A percentile compares a stretch with the other conserved stretches of the same genome.
Evolutionary conservation across 2,113 vertebrate species (phyloP).

Genomic region (Sapajus apella): DNA sequence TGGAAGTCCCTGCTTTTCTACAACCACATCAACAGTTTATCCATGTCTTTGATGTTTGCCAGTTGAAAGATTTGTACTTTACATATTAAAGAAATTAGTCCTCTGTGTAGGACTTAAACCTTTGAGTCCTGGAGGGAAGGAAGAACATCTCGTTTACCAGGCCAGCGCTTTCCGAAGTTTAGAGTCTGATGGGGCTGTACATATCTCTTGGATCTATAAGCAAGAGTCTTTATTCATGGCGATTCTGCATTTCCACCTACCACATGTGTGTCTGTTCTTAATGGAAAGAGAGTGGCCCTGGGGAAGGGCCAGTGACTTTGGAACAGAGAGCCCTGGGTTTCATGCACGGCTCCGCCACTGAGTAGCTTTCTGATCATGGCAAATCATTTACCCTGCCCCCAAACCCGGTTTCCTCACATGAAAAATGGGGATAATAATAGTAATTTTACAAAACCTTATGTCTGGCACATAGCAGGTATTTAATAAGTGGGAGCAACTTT

Average conservation of each 20-base stretch:
- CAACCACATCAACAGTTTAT: background rate
- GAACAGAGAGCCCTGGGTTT: background rate
- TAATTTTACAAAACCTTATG: background rate
- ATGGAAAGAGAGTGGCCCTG: background rate
- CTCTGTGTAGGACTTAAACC: background rate
- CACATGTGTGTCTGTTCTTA: background rate
- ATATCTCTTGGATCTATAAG: background rate
- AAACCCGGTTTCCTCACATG: background rate
- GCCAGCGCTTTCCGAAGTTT: background rate
- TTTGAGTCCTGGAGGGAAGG: background rate
- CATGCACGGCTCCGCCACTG: background rate
- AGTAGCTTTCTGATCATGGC: background rate
- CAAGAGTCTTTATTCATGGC: background rate
- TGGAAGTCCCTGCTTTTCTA: background rate
- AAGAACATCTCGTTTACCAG: background rate
- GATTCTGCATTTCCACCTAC: background rate
- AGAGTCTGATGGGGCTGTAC: background rate
- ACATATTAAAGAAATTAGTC: background rate
- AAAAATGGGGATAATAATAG: background rate
- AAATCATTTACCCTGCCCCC: background rate
- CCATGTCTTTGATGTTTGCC: background rate
- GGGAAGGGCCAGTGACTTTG: background rate
- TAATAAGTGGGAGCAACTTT: background rate
- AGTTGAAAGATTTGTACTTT: background rate
- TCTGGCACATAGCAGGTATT: background rate